phyloP scores from a whole-genome alignment of 2,888 invertebrate genomes.

The Microchrysa polita region DNA sequence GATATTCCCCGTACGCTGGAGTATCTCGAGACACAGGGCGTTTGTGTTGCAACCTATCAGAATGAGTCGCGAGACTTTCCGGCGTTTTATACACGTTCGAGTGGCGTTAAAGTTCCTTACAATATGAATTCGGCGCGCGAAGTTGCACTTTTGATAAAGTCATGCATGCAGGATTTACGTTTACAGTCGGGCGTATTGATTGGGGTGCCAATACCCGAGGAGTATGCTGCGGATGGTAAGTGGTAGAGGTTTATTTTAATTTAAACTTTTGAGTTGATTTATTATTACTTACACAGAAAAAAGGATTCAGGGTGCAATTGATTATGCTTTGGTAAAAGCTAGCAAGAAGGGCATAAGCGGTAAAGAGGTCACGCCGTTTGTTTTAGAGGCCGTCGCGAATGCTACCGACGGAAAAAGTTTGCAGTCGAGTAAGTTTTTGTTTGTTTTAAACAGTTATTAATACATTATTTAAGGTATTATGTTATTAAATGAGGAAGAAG shows the following conservation, averaged over 20 bases:
- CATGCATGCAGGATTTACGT: slow-evolving; percentile 66
- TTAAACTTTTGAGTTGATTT: not conserved
- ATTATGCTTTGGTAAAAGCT: slow-evolving; percentile 73
- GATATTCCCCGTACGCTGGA: slow-evolving; percentile 95
- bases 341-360: slow-evolving; percentile 73
- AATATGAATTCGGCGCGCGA: slow-evolving; percentile 70
- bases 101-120: slow-evolving; percentile 77
- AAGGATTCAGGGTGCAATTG: slow-evolving; percentile 76
- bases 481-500: too few relatives aligned
- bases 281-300: slow-evolving; percentile 55
- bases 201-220: slow-evolving; percentile 88
- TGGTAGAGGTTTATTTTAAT: not conserved
- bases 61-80: slow-evolving; percentile 79
- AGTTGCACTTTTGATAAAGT: slow-evolving; percentile 78
- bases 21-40: slow-evolving; percentile 95
- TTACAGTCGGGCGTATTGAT: slow-evolving; percentile 81
- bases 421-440: slow-evolving; percentile 80
- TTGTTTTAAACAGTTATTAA: too few relatives aligned
- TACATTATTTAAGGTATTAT: too few relatives aligned
- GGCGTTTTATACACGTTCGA: slow-evolving; percentile 88
- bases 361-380: slow-evolving; percentile 92
- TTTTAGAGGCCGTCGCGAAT: slow-evolving; percentile 79
- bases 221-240: slow-evolving; percentile 71
- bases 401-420: slow-evolving; percentile 87
- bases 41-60: slow-evolving; percentile 85